Evolutionary conservation across 2,797 vertebrate species (phyloP), one percentile per base, ranked within the genome.

Genomic region (Novumbra hubbsi): DNA sequence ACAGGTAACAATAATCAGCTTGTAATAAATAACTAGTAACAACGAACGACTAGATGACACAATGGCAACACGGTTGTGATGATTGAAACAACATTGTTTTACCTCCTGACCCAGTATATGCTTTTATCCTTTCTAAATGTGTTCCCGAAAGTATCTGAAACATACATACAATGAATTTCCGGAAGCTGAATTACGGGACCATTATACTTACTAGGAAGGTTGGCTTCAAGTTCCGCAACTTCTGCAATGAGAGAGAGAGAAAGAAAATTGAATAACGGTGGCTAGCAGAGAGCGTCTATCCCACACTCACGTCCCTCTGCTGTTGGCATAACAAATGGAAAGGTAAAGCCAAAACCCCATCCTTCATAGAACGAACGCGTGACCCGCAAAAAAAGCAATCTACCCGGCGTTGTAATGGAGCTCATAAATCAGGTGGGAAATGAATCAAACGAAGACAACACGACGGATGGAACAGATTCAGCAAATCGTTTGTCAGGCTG

Each of bases 221-320:
- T 95, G 88, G 94, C 93, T 95, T 98, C 96, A 89, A 98, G 96
- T 89, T 98, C 96, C 78, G 96, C 95, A 88, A 98, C 96, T 90
- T 98, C 96, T 98, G 93, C 91, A 73, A 70, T 83, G 75, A 27
- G 68, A 49, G 34, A 66, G 64, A 71, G 30, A 57, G 48, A 70
- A 49, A 60, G 75, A 77, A 1, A 19, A 30, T 12, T 32, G 3
- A 69, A 69, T 21, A 30, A 70, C 15, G 27, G 45, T 3, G 27
- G 65, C 8, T 34, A 67, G 17, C 7, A 11, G 65, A 34, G 32
- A 19, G 28, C 63, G 34, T 27, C 27, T 60, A 60, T 24, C 55
- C 55, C 55, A 60, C 55, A 4, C 55, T 24, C 55, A 21, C 21
- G 21, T 60, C 2, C 21, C 55, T 27, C n/a, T 27, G n/a, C 19